A percentile compares a stretch with the other conserved stretches of the same genome.
Evolutionary conservation across 2,113 vertebrate genomes (phyloP).

Genomic region (Phalacrocorax brasilianus): DNA sequence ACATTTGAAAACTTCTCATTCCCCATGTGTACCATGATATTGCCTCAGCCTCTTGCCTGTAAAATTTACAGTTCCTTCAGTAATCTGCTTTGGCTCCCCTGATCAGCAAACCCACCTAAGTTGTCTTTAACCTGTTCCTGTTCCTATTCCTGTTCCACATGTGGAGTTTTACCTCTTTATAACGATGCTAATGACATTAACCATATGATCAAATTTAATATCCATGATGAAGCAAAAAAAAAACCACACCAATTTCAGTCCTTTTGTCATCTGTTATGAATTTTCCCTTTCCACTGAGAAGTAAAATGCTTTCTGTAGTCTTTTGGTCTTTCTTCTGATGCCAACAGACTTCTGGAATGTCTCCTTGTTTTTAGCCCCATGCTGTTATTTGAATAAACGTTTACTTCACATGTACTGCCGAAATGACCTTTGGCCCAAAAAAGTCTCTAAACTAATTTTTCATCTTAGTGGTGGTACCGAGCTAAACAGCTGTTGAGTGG

Average conservation of each 20-base stretch:
- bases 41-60: not conserved
- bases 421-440: conserved; percentile 1
- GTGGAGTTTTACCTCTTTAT: not conserved
- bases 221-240: not conserved
- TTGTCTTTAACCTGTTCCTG: not conserved
- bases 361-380: not conserved
- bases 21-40: not conserved
- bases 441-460: conserved; percentile 7
- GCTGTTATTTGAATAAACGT: conserved; percentile 18
- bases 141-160: not conserved
- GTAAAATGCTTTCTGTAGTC: not conserved
- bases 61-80: not conserved
- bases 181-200: not conserved
- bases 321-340: not conserved
- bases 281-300: not conserved
- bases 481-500: not conserved
- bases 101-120: not conserved
- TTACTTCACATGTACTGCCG: not conserved
- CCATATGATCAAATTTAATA: not conserved
- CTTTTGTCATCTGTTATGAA: not conserved
- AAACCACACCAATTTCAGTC: not conserved
- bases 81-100: not conserved
- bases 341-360: not conserved
- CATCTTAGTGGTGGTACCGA: not conserved
- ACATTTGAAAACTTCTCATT: not conserved